These are phyloP conservation scores for Tridacna gigas DNA, from an alignment of 2,888 invertebrate species.

Conservation along the genomic window DNA sequence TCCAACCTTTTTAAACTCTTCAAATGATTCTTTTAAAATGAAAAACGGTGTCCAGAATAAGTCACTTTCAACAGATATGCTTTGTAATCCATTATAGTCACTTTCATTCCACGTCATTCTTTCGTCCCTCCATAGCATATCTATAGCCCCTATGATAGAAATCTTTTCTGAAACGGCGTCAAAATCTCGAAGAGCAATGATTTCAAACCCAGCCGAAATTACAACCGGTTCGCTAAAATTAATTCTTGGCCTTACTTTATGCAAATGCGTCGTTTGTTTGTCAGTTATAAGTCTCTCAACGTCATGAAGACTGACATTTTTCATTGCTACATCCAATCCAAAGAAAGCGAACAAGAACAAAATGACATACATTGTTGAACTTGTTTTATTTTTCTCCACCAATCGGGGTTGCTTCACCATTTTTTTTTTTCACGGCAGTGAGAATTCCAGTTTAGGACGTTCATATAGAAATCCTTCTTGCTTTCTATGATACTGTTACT, in stretches of 20 bases:
- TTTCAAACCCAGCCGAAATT: neutral
- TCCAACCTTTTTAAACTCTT: constrained; percentile 2
- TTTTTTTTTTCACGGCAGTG: too few relatives aligned
- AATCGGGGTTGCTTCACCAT: too few relatives aligned
- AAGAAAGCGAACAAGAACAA: too few relatives aligned
- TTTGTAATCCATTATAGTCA: neutral
- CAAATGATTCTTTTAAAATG: neutral
- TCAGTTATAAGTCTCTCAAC: neutral
- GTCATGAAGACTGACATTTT: neutral
- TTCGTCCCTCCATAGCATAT: neutral
- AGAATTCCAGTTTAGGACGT: too few relatives aligned
- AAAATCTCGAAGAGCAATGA: neutral
- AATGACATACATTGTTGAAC: too few relatives aligned
- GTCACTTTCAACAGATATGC: neutral
- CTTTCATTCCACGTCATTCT: constrained; percentile 6
- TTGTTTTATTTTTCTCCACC: too few relatives aligned
- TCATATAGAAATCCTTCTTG: too few relatives aligned
- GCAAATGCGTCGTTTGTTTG: neutral
- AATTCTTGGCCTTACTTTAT: neutral
- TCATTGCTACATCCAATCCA: too few relatives aligned
- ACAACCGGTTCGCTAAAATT: neutral
- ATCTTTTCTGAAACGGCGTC: constrained; percentile 1
- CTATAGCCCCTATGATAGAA: neutral
- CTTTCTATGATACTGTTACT: too few relatives aligned
- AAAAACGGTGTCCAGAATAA: constrained; percentile 1